Conservation (phyloP, 1,140 invertebrate genomes). For the Dendroctonus ponderosae region DNA sequence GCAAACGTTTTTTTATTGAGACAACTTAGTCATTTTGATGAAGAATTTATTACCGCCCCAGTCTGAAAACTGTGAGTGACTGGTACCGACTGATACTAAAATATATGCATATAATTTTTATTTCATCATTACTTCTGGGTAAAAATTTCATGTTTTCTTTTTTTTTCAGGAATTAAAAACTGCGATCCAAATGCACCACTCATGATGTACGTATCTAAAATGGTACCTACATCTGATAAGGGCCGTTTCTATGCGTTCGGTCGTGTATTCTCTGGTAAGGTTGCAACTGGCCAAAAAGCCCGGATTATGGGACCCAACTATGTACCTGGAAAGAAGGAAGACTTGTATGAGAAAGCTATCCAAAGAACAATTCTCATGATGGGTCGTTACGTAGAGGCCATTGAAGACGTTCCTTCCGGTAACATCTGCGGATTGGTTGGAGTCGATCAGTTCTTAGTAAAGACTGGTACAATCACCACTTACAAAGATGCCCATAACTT, state of each 20-base stretch:
- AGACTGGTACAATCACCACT: slow-evolving; percentile 99
- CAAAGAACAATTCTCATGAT: slow-evolving; percentile 99
- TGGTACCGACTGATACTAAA: slow-evolving; percentile 8
- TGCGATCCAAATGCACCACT: slow-evolving; percentile 96
- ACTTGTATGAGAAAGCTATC: slow-evolving; percentile 98
- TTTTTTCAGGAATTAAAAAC: slow-evolving; percentile 58
- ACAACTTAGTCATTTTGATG: slow-evolving; percentile 1
- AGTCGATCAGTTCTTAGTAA: slow-evolving; percentile 99
- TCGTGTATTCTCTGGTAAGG: slow-evolving; percentile 98
- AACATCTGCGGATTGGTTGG: slow-evolving; percentile 99
- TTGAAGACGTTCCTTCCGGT: slow-evolving; percentile 98
- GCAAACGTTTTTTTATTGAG: neutral
- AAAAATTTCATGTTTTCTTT: slow-evolving; percentile 1
- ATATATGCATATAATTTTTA: neutral
- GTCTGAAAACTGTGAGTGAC: slow-evolving; percentile 23
- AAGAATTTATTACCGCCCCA: slow-evolving; percentile 28
- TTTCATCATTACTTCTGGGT: slow-evolving; percentile 5
- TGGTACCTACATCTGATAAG: slow-evolving; percentile 99
- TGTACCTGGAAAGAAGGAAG: slow-evolving; percentile 96
- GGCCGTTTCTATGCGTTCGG: slow-evolving; percentile 99
- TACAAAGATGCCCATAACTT: slow-evolving; percentile 99
- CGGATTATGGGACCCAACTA: slow-evolving; percentile 99
- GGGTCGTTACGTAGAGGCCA: slow-evolving; percentile 99
- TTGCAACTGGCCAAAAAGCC: slow-evolving; percentile 91
- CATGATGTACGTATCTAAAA: slow-evolving; percentile 99